Percentiles rank a stretch among this genome's conserved stretches.
phyloP scores from a whole-genome alignment of 2,888 invertebrate species.

The Agapostemon virescens region DNA sequence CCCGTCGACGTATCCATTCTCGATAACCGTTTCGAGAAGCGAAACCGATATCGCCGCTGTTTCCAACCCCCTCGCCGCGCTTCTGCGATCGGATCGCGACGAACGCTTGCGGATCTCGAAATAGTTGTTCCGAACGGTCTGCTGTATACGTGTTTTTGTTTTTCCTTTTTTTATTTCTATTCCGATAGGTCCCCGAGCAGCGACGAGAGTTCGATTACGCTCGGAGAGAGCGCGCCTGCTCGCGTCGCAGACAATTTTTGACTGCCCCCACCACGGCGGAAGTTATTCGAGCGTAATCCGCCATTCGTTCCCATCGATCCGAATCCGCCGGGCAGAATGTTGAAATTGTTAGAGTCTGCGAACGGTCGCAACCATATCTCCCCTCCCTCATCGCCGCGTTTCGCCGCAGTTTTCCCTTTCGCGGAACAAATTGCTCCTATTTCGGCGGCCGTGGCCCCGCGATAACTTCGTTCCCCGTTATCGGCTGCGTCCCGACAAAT shows the following conservation, averaged over 20 bases:
- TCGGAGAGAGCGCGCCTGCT: not conserved
- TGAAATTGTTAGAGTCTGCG: conserved; percentile 46
- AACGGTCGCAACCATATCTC: conserved; percentile 28
- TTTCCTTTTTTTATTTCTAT: not conserved
- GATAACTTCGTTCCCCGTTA: conserved; percentile 61
- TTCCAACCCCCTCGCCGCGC: too few relatives aligned
- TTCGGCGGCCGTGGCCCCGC: conserved; percentile 37
- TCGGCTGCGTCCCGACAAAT: conserved; percentile 52
- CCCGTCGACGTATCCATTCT: too few relatives aligned
- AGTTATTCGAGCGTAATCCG: conserved; percentile 53
- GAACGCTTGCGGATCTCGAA: not conserved
- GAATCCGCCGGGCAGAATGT: conserved; percentile 37
- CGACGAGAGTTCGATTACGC: conserved; percentile 13
- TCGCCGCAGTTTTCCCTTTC: conserved; percentile 50
- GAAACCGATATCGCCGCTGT: too few relatives aligned
- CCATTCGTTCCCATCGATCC: conserved; percentile 47
- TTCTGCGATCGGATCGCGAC: not conserved
- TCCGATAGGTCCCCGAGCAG: not conserved
- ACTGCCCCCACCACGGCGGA: not conserved
- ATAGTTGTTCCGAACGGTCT: not conserved
- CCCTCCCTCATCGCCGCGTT: not conserved
- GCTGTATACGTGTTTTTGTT: not conserved
- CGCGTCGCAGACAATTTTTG: conserved; percentile 1
- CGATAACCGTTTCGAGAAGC: too few relatives aligned
- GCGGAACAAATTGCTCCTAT: conserved; percentile 63